Evolutionary conservation across 2,113 vertebrate genomes (phyloP), one percentile per base, ranked within the genome.

Genomic region (Gallinago undulata): DNA sequence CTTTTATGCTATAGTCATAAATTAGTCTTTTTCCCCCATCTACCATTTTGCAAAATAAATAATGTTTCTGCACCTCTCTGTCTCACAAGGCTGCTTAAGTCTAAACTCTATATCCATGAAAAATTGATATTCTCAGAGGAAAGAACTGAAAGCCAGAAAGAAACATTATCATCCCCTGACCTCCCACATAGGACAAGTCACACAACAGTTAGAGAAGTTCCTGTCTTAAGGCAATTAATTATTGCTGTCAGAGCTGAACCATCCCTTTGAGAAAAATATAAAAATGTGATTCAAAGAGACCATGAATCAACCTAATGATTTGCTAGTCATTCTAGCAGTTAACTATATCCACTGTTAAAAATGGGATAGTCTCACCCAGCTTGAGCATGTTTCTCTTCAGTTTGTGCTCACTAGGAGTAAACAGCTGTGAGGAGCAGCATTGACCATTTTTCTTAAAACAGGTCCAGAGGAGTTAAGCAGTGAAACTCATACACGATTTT

Each of bases 91-190:
- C 75, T 81, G 19, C 69, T 72, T 75, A 72, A 78, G 64, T 64
- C 24, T 57, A 84, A 91, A 84, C 9, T 48, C 33, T 48, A 2
- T 31, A 68, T 64, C 17, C n/a, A n/a, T 56, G 33, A 84, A 87
- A 89, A 75, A 89, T 1, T 68, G 16, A 75, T 82, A 93, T 60
- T 89, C 51, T 87, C 74, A 91, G 35, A 89, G 39, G 69, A 89
- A 95, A 64, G 48, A 87, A 84, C 33, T 60, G 48, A 84, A 89
- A 89, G 84, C 69, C 87, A 76, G 24, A 81, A 90, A 80, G 87
- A 90, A 95, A 60, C 24, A 63, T 83, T 67, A 85, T 59, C 78
- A 66, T 43, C 13, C 30, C 43, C 50, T 47, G 47, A 79, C 43
- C 30, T 89, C 60, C 73, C 69, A 82, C 51, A 56, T 21, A 78